Conservation (phyloP, 2,797 vertebrate species). For the Champsocephalus esox region DNA sequence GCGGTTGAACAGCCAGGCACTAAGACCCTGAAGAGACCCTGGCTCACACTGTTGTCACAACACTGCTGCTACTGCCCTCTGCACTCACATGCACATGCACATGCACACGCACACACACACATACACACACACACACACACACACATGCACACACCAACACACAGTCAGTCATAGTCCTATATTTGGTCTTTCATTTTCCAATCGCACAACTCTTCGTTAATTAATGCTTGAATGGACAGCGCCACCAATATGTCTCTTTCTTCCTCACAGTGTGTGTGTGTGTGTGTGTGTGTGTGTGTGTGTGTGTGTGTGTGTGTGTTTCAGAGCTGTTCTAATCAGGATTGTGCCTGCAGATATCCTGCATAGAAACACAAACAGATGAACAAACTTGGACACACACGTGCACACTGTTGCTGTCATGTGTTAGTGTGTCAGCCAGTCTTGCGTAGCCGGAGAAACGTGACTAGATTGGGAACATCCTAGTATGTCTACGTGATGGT, state of each 20-base stretch:
- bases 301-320: constrained; percentile 33
- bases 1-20: constrained; percentile 30
- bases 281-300: constrained; percentile 31
- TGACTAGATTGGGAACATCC: constrained; percentile 76
- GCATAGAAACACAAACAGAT: neutral
- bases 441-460: constrained; percentile 73
- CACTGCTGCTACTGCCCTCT: constrained; percentile 71
- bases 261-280: constrained; percentile 21
- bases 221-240: constrained; percentile 38
- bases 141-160: constrained; percentile 4
- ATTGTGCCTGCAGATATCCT: constrained; percentile 56
- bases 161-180: constrained; percentile 27
- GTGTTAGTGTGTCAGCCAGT: constrained; percentile 81
- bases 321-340: constrained; percentile 44
- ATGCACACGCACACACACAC: neutral
- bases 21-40: constrained; percentile 69
- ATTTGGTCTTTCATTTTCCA: constrained; percentile 41
- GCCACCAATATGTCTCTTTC: constrained; percentile 40
- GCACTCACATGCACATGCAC: constrained; percentile 16
- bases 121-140: neutral
- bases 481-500: constrained; percentile 42
- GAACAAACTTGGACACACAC: neutral
- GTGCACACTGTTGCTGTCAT: constrained; percentile 65
- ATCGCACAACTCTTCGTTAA: constrained; percentile 42
- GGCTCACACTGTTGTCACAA: constrained; percentile 69